These are phyloP conservation scores for Tenebrio molitor DNA, from an alignment of 1,140 invertebrate genomes.

Conservation along the genomic window DNA sequence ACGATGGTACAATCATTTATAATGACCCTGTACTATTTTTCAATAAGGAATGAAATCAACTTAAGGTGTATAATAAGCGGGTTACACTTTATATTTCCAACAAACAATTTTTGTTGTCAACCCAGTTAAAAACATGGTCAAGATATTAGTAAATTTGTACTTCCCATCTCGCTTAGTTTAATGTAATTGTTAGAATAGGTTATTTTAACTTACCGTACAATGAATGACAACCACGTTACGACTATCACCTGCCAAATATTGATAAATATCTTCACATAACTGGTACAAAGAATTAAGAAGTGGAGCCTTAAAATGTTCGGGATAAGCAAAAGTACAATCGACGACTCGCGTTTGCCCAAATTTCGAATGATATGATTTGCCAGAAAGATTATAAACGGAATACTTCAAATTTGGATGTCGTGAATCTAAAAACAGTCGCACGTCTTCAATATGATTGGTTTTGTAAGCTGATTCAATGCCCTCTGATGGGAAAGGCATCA, in stretches of 20 bases:
- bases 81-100: too few relatives aligned
- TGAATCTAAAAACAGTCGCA: constrained; percentile 79
- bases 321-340: constrained; percentile 77
- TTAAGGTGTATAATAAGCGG: too few relatives aligned
- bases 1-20: too few relatives aligned
- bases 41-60: too few relatives aligned
- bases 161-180: too few relatives aligned
- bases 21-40: too few relatives aligned
- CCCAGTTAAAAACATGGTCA: too few relatives aligned
- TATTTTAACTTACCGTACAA: constrained; percentile 77
- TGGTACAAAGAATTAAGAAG: constrained; percentile 84
- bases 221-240: constrained; percentile 89
- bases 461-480: constrained; percentile 94
- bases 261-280: constrained; percentile 89
- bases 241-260: constrained; percentile 85
- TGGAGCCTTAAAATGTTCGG: constrained; percentile 77
- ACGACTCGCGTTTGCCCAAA: constrained; percentile 71
- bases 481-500: constrained; percentile 96
- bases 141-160: too few relatives aligned
- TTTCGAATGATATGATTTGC: constrained; percentile 72
- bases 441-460: constrained; percentile 95
- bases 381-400: constrained; percentile 86
- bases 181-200: too few relatives aligned
- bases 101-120: too few relatives aligned
- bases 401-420: constrained; percentile 81